Conservation (phyloP, 1,140 invertebrate genomes). For the Acyrthosiphon pisum region DNA sequence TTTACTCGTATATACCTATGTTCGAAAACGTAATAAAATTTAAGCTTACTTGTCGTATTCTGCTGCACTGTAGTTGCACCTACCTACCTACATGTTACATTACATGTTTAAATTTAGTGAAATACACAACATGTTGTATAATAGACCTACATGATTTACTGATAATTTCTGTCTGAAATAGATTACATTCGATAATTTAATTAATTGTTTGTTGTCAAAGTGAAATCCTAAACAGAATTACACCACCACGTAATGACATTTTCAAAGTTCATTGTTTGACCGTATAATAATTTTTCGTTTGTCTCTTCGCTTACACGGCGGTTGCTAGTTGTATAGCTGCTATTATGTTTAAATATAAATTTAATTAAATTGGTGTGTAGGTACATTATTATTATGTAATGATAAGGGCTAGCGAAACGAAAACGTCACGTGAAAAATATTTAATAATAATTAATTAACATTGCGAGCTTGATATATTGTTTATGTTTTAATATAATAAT, state of each 20-base stretch:
- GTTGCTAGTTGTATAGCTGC: background rate
- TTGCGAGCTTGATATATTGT: background rate
- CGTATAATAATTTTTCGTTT: constrained; percentile 28
- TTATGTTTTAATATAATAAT: background rate
- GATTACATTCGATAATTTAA: background rate
- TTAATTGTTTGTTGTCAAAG: background rate
- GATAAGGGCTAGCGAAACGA: background rate
- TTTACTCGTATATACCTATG: background rate
- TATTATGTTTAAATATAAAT: background rate
- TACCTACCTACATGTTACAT: background rate
- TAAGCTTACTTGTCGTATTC: background rate
- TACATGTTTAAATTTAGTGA: background rate
- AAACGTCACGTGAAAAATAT: background rate
- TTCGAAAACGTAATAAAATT: background rate
- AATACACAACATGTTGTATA: background rate
- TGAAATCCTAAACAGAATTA: background rate
- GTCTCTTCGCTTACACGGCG: background rate
- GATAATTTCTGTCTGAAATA: background rate
- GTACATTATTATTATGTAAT: background rate
- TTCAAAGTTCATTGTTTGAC: background rate
- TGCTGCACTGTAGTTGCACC: background rate
- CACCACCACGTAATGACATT: background rate
- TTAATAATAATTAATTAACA: background rate
- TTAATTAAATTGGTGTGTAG: background rate
- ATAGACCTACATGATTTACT: background rate